Percentiles rank a stretch among this genome's conserved stretches.
phyloP scores from a whole-genome alignment of 2,888 invertebrate genomes.

The Ichneumon xanthorius region DNA sequence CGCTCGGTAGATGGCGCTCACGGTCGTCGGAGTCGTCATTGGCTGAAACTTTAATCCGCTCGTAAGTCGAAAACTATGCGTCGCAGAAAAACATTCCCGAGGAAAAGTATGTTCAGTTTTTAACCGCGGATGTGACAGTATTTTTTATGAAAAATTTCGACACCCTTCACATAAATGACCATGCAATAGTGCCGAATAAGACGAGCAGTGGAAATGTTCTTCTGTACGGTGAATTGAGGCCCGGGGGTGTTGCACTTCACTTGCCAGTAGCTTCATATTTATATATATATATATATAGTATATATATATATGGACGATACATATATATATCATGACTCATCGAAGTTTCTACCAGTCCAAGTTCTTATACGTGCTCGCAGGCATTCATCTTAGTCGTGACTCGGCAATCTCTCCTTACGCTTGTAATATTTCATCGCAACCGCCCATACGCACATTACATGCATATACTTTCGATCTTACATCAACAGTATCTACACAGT shows the following conservation, averaged over 20 bases:
- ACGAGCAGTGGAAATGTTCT: background rate
- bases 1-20: too few relatives aligned
- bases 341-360: slow-evolving; percentile 43
- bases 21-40: too few relatives aligned
- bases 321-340: slow-evolving; percentile 55
- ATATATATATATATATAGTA: too few relatives aligned
- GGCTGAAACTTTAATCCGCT: too few relatives aligned
- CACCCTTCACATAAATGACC: background rate
- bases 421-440: slow-evolving; percentile 79
- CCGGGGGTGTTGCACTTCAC: slow-evolving; percentile 30
- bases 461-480: slow-evolving; percentile 55
- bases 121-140: background rate
- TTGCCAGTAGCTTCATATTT: slow-evolving; percentile 7
- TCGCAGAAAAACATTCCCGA: too few relatives aligned
- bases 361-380: slow-evolving; percentile 48
- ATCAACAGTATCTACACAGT: slow-evolving; percentile 58
- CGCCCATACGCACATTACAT: slow-evolving; percentile 63
- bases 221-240: slow-evolving; percentile 8
- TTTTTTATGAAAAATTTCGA: background rate
- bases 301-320: background rate
- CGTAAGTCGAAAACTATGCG: too few relatives aligned
- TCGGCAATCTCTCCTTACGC: slow-evolving; percentile 71
- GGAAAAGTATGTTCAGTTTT: too few relatives aligned
- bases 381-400: slow-evolving; percentile 45
- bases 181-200: background rate